phyloP scores from a whole-genome alignment of 1,140 invertebrate species.

The Drosophila pseudoobscura region DNA sequence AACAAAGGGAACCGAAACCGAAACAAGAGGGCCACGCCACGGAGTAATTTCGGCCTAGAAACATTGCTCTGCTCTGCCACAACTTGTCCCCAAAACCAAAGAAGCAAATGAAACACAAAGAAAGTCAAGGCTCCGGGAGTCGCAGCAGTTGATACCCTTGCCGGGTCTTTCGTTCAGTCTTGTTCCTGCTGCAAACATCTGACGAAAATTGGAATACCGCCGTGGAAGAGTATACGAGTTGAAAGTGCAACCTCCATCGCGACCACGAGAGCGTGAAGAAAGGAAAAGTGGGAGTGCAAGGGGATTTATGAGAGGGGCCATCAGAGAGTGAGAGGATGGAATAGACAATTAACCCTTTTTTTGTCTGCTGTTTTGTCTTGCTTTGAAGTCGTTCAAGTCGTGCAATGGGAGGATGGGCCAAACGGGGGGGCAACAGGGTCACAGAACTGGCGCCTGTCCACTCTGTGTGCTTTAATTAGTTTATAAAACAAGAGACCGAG shows the following conservation, averaged over 20 bases:
- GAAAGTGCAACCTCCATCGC: too few relatives aligned
- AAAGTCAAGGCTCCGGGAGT: background rate
- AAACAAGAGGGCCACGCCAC: slow-evolving; percentile 27
- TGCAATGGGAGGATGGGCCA: too few relatives aligned
- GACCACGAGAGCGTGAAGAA: slow-evolving; percentile 21
- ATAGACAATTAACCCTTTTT: slow-evolving; percentile 69
- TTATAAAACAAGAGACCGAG: slow-evolving; percentile 52
- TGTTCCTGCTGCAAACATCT: too few relatives aligned
- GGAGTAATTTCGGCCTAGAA: slow-evolving; percentile 55
- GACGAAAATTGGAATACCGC: too few relatives aligned
- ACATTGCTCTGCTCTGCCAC: slow-evolving; percentile 5
- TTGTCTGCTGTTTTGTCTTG: slow-evolving; percentile 1
- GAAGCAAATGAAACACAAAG: slow-evolving; percentile 6
- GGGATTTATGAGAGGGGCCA: too few relatives aligned
- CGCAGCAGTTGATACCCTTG: too few relatives aligned
- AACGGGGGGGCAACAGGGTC: too few relatives aligned
- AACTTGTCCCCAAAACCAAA: slow-evolving; percentile 19
- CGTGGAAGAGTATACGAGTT: too few relatives aligned
- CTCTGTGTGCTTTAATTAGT: slow-evolving; percentile 66
- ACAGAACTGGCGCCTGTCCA: slow-evolving; percentile 45
- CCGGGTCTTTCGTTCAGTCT: too few relatives aligned
- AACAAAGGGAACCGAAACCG: slow-evolving; percentile 33
- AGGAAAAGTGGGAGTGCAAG: background rate
- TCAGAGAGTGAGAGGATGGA: slow-evolving; percentile 7
- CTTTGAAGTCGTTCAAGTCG: slow-evolving; percentile 32